Evolutionary conservation across 2,888 invertebrate genomes (phyloP).

Genomic region (Sesia apiformis): DNA sequence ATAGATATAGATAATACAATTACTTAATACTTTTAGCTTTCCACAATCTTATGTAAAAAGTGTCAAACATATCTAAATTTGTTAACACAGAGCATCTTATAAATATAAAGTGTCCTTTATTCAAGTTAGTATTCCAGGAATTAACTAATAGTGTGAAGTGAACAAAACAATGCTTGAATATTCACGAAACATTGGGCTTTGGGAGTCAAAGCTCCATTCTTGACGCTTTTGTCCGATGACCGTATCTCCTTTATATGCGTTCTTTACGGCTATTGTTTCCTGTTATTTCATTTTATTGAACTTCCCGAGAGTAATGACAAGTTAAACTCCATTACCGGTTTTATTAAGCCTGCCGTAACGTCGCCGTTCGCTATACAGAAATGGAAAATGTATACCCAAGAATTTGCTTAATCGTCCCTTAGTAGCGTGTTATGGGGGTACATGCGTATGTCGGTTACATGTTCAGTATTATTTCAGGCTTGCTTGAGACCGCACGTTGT

Average conservation of each 20-base stretch:
- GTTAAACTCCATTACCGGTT: constrained; percentile 17
- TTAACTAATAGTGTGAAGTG: constrained; percentile 5
- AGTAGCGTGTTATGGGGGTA: background rate
- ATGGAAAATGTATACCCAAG: constrained; percentile 20
- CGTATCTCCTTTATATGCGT: constrained; percentile 33
- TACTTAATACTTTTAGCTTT: too few relatives aligned
- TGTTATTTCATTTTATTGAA: constrained; percentile 25
- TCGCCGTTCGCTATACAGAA: constrained; percentile 13
- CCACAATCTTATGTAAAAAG: too few relatives aligned
- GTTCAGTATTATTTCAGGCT: constrained; percentile 48
- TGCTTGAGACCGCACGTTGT: constrained; percentile 34
- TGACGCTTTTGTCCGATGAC: constrained; percentile 33
- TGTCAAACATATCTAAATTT: too few relatives aligned
- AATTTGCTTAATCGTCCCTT: background rate
- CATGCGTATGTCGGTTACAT: background rate
- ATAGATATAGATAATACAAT: too few relatives aligned
- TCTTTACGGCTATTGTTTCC: constrained; percentile 35
- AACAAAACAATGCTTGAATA: constrained; percentile 12
- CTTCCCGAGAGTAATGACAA: background rate
- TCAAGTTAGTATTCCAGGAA: too few relatives aligned
- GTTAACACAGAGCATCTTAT: too few relatives aligned
- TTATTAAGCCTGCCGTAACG: background rate
- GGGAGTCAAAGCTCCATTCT: constrained; percentile 24
- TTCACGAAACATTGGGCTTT: constrained; percentile 14
- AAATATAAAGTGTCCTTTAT: too few relatives aligned